Conservation (phyloP, 2,888 invertebrate genomes). For the Nyleta sp. region DNA sequence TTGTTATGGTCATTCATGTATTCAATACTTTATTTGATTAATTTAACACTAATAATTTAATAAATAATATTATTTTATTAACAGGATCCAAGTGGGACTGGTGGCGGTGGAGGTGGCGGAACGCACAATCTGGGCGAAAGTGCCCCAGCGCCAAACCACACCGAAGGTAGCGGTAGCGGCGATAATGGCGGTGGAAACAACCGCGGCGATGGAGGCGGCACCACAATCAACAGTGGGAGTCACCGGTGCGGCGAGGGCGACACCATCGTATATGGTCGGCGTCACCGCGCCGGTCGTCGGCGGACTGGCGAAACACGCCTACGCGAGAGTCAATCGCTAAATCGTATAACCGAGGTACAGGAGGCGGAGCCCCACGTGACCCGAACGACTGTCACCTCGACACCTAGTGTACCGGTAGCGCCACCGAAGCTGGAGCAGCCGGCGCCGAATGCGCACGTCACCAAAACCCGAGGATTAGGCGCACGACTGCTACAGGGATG, state of each 20-base stretch:
- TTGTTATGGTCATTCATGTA: too few species aligned
- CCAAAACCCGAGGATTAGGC: constrained; percentile 79
- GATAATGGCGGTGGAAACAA: constrained; percentile 66
- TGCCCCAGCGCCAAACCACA: constrained; percentile 12
- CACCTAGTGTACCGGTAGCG: constrained; percentile 32
- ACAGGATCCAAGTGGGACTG: constrained; percentile 85
- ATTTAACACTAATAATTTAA: too few species aligned
- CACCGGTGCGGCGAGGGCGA: constrained; percentile 73
- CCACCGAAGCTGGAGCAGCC: constrained; percentile 38
- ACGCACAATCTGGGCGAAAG: constrained; percentile 43
- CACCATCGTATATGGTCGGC: constrained; percentile 81
- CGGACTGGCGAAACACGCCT: constrained; percentile 87
- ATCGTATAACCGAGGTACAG: constrained; percentile 93
- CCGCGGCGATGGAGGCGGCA: constrained; percentile 68
- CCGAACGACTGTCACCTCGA: constrained; percentile 45
- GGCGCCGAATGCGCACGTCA: constrained; percentile 79
- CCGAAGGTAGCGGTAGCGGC: constrained; percentile 4
- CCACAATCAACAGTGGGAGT: constrained; percentile 72
- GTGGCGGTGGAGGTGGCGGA: constrained; percentile 79
- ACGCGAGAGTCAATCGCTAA: constrained; percentile 92
- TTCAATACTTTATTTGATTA: too few species aligned
- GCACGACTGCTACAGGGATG: constrained; percentile 84
- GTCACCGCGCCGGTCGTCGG: constrained; percentile 84
- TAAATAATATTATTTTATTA: background rate
- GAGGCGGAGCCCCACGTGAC: constrained; percentile 84